Evolutionary conservation across 2,797 vertebrate genomes (phyloP).

Genomic region (Prionace glauca): DNA sequence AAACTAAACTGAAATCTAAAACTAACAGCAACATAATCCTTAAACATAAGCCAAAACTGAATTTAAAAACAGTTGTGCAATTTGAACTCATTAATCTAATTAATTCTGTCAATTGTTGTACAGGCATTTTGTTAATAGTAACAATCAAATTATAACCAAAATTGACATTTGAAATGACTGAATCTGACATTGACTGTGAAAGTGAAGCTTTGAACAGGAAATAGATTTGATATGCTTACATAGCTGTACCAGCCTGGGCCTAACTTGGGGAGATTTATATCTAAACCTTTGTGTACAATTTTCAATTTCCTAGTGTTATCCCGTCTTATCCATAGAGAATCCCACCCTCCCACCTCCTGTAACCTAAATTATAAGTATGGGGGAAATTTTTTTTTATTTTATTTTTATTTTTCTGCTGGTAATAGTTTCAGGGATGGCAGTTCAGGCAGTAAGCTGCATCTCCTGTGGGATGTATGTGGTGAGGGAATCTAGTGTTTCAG

Average conservation of each 20-base stretch:
- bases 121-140: background rate
- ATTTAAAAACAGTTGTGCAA: background rate
- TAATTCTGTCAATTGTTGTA: background rate
- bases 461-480: no score
- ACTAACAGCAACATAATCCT: background rate
- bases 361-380: no score
- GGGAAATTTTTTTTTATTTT: no score
- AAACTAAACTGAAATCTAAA: background rate
- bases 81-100: background rate
- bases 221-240: constrained; percentile 2
- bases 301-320: background rate
- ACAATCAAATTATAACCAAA: background rate
- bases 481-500: no score
- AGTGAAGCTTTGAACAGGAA: background rate
- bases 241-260: background rate
- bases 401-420: no score
- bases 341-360: no score
- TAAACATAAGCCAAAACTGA: background rate
- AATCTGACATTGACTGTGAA: background rate
- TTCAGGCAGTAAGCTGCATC: no score
- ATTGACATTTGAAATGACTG: background rate
- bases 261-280: background rate
- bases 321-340: background rate
- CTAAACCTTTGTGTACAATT: background rate
- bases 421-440: no score